phyloP scores from a whole-genome alignment of 1,140 invertebrate genomes.

The Ectropis grisescens region DNA sequence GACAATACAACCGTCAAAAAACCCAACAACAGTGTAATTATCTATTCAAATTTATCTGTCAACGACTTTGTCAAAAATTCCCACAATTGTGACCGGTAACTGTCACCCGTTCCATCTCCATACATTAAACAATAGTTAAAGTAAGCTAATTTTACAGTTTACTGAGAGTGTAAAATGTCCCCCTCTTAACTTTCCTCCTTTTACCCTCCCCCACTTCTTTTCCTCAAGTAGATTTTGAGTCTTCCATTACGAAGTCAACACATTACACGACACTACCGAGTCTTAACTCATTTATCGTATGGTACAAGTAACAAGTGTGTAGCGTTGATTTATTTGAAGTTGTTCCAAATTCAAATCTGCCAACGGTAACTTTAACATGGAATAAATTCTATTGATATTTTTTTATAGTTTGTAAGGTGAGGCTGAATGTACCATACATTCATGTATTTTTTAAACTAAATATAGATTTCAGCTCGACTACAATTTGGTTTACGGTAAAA shows the following conservation, averaged over 20 bases:
- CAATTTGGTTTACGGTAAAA: too few relatives aligned
- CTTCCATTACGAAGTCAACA: conserved; percentile 27
- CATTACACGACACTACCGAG: conserved; percentile 20
- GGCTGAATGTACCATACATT: too few relatives aligned
- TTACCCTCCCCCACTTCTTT: too few relatives aligned
- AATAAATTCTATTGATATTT: too few relatives aligned
- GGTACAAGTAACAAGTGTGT: conserved; percentile 2
- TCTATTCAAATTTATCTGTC: conserved; percentile 28
- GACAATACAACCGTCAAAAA: neutral
- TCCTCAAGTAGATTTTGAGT: conserved; percentile 12
- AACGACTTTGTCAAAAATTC: conserved; percentile 19
- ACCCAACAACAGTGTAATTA: conserved; percentile 15
- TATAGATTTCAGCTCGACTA: too few relatives aligned
- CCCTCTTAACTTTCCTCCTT: conserved; percentile 13
- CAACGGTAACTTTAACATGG: too few relatives aligned
- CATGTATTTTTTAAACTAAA: too few relatives aligned
- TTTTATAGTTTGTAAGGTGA: too few relatives aligned
- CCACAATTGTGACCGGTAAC: conserved; percentile 33
- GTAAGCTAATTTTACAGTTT: conserved; percentile 33
- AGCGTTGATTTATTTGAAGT: too few relatives aligned
- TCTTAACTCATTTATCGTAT: conserved; percentile 3
- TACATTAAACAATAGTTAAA: conserved; percentile 45
- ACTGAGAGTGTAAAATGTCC: conserved; percentile 19
- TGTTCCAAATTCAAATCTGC: too few relatives aligned
- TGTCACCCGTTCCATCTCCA: conserved; percentile 27